phyloP scores from a whole-genome alignment of 2,113 vertebrate genomes.

The Callospermophilus lateralis region DNA sequence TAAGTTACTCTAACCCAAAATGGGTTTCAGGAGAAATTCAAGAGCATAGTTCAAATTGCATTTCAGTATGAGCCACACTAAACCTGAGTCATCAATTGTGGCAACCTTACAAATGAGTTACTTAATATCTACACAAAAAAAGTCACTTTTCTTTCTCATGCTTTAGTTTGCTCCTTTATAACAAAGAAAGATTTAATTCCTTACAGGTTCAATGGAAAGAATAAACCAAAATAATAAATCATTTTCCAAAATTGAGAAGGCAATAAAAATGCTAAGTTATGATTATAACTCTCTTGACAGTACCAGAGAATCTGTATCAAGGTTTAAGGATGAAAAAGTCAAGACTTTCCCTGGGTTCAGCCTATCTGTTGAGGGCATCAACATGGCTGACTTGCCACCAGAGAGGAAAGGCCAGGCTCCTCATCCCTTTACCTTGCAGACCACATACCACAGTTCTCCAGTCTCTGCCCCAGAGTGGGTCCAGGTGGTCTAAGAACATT shows the following conservation, averaged over 20 bases:
- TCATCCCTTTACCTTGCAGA: not conserved
- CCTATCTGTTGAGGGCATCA: not conserved
- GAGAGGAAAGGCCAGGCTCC: not conserved
- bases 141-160: slow-evolving; percentile 10
- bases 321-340: not conserved
- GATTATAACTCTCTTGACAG: not conserved
- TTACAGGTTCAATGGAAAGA: not conserved
- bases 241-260: slow-evolving; percentile 45
- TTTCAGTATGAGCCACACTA: not conserved
- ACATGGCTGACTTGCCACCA: not conserved
- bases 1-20: not conserved
- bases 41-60: not conserved
- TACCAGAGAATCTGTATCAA: not conserved
- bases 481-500: slow-evolving; percentile 46
- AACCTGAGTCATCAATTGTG: not conserved
- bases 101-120: not conserved
- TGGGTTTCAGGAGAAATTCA: slow-evolving; percentile 18
- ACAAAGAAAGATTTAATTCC: slow-evolving; percentile 39
- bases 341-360: not conserved
- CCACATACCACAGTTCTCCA: slow-evolving; percentile 64
- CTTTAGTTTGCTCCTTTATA: slow-evolving; percentile 42
- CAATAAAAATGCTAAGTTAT: slow-evolving; percentile 1
- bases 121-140: not conserved
- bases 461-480: not conserved
- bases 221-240: slow-evolving; percentile 18